A percentile compares a stretch with the other conserved stretches of the same genome.
phyloP scores from a whole-genome alignment of 2,113 vertebrate genomes.

The Fregetta grallaria region DNA sequence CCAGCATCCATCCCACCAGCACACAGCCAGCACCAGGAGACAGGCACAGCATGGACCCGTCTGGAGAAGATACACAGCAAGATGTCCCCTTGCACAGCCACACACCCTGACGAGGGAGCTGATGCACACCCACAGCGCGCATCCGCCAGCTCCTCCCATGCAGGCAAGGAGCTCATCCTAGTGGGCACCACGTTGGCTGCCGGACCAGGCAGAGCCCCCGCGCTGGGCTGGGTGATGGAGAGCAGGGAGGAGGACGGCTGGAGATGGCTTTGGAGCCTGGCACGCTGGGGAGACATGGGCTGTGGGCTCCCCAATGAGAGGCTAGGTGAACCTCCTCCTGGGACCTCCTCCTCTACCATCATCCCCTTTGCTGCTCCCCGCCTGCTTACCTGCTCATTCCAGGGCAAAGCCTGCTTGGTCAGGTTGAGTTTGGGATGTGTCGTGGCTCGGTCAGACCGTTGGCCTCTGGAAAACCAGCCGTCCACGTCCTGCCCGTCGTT shows the following conservation, averaged over 20 bases:
- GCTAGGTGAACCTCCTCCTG: background rate
- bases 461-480: constrained; percentile 24
- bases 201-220: background rate
- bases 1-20: background rate
- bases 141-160: background rate
- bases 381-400: constrained; percentile 71
- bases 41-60: rapidly evolving
- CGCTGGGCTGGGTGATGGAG: rapidly evolving
- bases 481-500: background rate
- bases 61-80: background rate
- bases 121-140: background rate
- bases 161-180: background rate
- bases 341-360: background rate
- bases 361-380: background rate
- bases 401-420: constrained; percentile 68
- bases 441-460: background rate
- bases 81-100: background rate
- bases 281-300: rapidly evolving
- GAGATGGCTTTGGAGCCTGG: background rate
- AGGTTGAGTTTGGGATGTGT: constrained; percentile 61
- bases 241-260: background rate
- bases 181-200: rapidly evolving
- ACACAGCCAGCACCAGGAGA: background rate
- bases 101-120: background rate
- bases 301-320: rapidly evolving